These are phyloP conservation scores for Nymphalis urticae DNA, from an alignment of 2,888 invertebrate species.

Conservation along the genomic window DNA sequence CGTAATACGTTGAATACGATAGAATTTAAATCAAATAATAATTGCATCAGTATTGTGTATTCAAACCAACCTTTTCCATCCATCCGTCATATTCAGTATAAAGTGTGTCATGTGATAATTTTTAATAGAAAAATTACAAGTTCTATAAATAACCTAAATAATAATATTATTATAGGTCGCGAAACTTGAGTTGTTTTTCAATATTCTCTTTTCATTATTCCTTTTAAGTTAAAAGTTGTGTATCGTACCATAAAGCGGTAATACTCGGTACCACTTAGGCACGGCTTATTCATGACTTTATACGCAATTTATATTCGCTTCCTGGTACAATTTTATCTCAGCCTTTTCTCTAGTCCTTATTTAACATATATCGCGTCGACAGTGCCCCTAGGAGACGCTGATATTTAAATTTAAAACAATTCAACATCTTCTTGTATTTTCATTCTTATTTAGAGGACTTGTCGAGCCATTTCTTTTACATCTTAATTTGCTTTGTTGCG, in stretches of 20 bases:
- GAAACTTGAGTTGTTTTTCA: constrained; percentile 16
- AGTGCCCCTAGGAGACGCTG: constrained; percentile 37
- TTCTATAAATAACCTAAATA: neutral
- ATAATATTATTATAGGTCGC: neutral
- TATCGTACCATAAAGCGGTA: constrained; percentile 26
- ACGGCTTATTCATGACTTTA: constrained; percentile 64
- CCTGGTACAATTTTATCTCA: constrained; percentile 58
- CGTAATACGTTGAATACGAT: constrained; percentile 35
- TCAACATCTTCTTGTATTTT: constrained; percentile 38
- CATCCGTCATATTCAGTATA: constrained; percentile 4
- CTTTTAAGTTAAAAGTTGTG: constrained; percentile 31
- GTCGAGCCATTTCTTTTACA: constrained; percentile 29
- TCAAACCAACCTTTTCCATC: constrained; percentile 33
- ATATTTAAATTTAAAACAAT: constrained; percentile 59
- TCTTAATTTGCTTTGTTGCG: constrained; percentile 26
- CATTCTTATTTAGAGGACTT: constrained; percentile 34
- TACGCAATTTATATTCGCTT: constrained; percentile 73
- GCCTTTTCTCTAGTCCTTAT: constrained; percentile 58
- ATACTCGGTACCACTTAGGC: constrained; percentile 28
- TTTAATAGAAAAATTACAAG: neutral
- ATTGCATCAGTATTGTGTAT: constrained; percentile 38
- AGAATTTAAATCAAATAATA: constrained; percentile 40
- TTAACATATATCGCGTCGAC: constrained; percentile 54
- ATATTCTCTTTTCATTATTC: constrained; percentile 13
- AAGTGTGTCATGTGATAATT: neutral